phyloP scores from a whole-genome alignment of 2,797 vertebrate genomes.

The Sphenopsis melanotis region DNA sequence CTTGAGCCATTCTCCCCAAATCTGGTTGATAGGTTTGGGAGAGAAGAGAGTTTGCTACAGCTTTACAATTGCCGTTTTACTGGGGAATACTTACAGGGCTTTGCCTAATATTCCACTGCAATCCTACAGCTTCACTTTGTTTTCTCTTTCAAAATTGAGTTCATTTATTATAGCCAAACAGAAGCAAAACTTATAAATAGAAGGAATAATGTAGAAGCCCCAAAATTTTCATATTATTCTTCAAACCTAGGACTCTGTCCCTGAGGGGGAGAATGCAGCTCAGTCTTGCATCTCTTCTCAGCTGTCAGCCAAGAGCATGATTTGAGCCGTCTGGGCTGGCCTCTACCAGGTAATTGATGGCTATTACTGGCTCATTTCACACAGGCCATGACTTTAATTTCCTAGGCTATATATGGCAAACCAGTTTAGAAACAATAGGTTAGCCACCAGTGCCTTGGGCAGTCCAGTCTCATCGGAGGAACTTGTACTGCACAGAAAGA shows the following conservation, averaged over 20 bases:
- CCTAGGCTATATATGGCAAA: not conserved
- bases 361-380: not conserved
- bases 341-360: not conserved
- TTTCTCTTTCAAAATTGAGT: not conserved
- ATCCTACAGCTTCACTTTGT: not conserved
- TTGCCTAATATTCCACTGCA: not conserved
- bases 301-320: not conserved
- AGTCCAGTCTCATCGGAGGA: accelerated
- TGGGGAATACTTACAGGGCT: not conserved
- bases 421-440: not conserved
- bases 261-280: not conserved
- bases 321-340: not conserved
- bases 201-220: not conserved
- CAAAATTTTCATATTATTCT: not conserved
- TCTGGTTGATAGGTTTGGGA: not conserved
- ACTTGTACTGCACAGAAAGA: accelerated
- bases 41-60: not conserved
- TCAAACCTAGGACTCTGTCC: not conserved
- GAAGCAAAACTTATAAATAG: not conserved
- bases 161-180: not conserved
- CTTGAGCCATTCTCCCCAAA: not conserved
- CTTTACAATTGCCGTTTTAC: not conserved
- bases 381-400: not conserved
- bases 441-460: not conserved
- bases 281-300: not conserved